These are phyloP conservation scores for Hystrix brachyura DNA, from an alignment of 2,113 vertebrate species.

Conservation along the genomic window DNA sequence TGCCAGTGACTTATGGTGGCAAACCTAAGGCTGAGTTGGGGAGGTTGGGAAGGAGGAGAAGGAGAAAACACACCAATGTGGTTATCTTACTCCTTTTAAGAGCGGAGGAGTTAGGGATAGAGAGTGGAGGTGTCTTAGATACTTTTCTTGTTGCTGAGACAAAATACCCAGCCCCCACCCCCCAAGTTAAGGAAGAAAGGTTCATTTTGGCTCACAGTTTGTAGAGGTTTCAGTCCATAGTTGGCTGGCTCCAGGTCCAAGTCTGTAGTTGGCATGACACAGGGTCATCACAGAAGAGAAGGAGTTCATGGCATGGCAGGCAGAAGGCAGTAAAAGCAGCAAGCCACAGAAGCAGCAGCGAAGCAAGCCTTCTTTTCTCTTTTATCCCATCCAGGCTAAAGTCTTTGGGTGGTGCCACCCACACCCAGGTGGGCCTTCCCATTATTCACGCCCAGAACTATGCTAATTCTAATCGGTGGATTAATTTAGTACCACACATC, in stretches of 20 bases:
- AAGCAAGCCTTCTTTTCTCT: neutral
- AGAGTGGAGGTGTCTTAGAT: neutral
- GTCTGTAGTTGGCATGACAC: neutral
- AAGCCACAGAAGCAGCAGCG: neutral
- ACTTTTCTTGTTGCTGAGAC: neutral
- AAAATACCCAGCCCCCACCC: neutral
- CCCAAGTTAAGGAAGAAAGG: neutral
- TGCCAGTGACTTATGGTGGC: neutral
- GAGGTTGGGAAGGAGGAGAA: neutral
- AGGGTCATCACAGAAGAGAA: neutral
- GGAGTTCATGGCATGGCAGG: neutral
- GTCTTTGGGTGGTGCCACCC: neutral
- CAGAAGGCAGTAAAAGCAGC: neutral
- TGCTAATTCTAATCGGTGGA: neutral
- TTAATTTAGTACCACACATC: neutral
- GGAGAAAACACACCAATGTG: neutral
- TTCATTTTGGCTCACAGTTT: neutral
- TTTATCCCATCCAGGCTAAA: neutral
- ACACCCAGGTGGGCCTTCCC: neutral
- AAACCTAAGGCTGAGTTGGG: neutral
- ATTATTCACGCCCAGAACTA: neutral
- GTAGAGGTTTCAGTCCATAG: neutral
- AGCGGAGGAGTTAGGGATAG: neutral
- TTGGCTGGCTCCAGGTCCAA: neutral
- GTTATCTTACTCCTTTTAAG: conserved; percentile 5